These are phyloP conservation scores for Idaea biselata DNA, from an alignment of 2,888 invertebrate species.

Conservation along the genomic window DNA sequence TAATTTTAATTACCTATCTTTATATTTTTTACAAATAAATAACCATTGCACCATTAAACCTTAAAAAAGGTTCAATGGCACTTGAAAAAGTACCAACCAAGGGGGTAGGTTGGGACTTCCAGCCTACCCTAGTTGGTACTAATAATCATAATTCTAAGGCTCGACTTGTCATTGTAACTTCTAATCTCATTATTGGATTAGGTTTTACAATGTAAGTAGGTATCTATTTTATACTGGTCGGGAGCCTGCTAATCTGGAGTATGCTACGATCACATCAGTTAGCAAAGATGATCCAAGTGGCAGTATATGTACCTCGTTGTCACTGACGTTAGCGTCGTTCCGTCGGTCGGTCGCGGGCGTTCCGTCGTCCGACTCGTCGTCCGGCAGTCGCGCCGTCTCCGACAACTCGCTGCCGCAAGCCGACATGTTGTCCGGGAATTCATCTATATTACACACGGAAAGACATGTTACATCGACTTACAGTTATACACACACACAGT, in stretches of 20 bases:
- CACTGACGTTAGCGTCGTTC: conserved; percentile 39
- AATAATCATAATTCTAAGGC: no score
- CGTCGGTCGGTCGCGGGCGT: conserved; percentile 36
- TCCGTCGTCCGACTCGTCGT: conserved; percentile 75
- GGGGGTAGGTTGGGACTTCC: no score
- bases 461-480: background rate
- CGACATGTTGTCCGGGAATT: conserved; percentile 75
- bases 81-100: no score
- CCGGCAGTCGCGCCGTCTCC: conserved; percentile 55
- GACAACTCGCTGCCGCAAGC: conserved; percentile 72
- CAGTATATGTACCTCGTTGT: conserved; percentile 33
- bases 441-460: conserved; percentile 42
- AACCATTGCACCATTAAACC: no score
- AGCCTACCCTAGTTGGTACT: no score
- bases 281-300: background rate
- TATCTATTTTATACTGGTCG: background rate
- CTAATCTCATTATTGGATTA: no score
- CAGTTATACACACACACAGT: background rate
- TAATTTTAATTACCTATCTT: no score
- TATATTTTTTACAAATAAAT: no score
- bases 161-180: no score
- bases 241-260: background rate
- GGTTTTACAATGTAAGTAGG: no score
- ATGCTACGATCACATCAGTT: background rate
- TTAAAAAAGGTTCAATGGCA: no score